phyloP scores from a whole-genome alignment of 2,888 invertebrate genomes.

The Ennomos erosarius region DNA sequence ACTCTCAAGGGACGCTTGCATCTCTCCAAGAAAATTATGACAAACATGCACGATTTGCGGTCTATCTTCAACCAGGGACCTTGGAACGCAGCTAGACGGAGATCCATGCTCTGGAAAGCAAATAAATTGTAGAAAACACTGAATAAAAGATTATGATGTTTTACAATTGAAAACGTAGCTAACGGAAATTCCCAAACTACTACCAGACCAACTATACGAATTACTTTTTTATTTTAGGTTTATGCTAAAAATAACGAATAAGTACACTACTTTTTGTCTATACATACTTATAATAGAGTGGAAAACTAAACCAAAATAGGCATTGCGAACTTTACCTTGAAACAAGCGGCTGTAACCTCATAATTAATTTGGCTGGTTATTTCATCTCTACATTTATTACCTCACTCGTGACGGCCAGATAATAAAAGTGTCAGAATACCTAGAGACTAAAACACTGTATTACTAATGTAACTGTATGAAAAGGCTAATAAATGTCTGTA shows the following conservation, averaged over 20 bases:
- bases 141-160: neutral
- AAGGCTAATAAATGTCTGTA: slow-evolving; percentile 24
- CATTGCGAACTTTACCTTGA: too few relatives aligned
- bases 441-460: slow-evolving; percentile 16
- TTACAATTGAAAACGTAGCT: neutral
- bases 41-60: slow-evolving; percentile 60
- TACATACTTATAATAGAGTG: too few relatives aligned
- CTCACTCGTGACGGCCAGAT: slow-evolving; percentile 10
- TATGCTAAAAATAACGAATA: too few relatives aligned
- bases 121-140: slow-evolving; percentile 4
- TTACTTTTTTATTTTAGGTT: too few relatives aligned
- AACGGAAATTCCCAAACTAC: too few relatives aligned
- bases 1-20: slow-evolving; percentile 80
- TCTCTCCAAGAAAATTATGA: slow-evolving; percentile 78
- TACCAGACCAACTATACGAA: too few relatives aligned
- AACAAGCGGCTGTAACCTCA: slow-evolving; percentile 1
- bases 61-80: slow-evolving; percentile 76
- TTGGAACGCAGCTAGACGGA: slow-evolving; percentile 81
- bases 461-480: slow-evolving; percentile 7
- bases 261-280: too few relatives aligned
- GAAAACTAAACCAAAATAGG: too few relatives aligned
- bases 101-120: slow-evolving; percentile 70
- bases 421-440: slow-evolving; percentile 26
- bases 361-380: slow-evolving; percentile 11
- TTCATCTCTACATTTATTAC: slow-evolving; percentile 11